phyloP scores from a whole-genome alignment of 2,797 vertebrate genomes.

The Falco berigora region DNA sequence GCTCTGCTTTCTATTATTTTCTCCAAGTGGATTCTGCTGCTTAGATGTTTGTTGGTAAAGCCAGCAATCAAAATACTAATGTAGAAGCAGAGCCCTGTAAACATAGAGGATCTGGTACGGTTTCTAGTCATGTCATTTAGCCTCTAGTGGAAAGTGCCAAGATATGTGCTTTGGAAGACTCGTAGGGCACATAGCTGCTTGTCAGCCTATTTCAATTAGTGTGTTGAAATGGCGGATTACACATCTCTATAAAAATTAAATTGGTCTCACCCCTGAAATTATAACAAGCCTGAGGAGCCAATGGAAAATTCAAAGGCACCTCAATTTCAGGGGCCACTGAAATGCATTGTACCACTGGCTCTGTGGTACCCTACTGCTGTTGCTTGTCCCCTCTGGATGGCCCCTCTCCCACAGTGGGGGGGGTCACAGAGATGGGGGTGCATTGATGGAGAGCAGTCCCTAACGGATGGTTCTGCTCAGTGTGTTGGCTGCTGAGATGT shows the following conservation, averaged over 20 bases:
- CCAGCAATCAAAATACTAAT: slow-evolving; percentile 10
- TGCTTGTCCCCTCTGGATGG: not conserved
- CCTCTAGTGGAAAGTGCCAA: slow-evolving; percentile 50
- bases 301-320: slow-evolving; percentile 15
- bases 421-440: not conserved
- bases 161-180: slow-evolving; percentile 59
- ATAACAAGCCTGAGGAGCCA: slow-evolving; percentile 19
- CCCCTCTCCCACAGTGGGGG: not conserved
- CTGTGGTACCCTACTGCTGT: rapidly evolving
- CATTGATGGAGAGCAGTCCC: not conserved
- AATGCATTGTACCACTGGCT: not conserved
- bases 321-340: not conserved
- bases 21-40: not conserved
- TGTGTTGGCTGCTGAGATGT: not conserved
- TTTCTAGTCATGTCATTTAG: slow-evolving; percentile 38
- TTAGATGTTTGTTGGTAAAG: not conserved
- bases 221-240: slow-evolving; percentile 44
- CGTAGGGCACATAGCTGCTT: slow-evolving; percentile 35
- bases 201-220: slow-evolving; percentile 62
- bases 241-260: slow-evolving; percentile 55
- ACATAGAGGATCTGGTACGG: not conserved
- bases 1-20: slow-evolving; percentile 1
- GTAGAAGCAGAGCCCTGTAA: slow-evolving; percentile 5
- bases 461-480: not conserved
- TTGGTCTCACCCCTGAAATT: slow-evolving; percentile 52